Base-by-base conservation (phyloP, 2,113 vertebrate species). In the Eulemur macaco region DNA sequence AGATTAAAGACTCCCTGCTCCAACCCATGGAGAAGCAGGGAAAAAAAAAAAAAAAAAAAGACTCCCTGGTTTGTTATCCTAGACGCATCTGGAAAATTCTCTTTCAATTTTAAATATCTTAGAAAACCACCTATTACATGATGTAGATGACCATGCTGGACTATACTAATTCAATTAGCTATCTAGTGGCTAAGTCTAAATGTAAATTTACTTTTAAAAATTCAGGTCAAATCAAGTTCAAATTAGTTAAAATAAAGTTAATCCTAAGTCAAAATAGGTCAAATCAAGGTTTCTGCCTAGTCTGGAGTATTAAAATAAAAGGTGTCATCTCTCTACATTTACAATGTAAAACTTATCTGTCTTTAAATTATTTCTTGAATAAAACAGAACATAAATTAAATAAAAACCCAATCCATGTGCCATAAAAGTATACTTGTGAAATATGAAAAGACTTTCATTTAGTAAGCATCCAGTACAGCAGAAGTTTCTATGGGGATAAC, bases 361-460 rank as follows among this genome's bases (percentile, higher is more conserved):
- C 73, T 77, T 85, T 94, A 89, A 87, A 90, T 64, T 31, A 64
- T 68, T 81, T 94, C 69, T 82, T 76, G 54, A 93, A 50, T 74
- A 88, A 85, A 80, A n/a, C 3, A 78, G 47, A 12, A 23, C 14
- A 95, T 47, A 50, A 85, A 91, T 3, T 64, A 74, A 86, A 47
- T 71, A 80, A 81, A 66, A 63, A 68, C 12, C 9, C 71, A 89
- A 73, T 73, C 56, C 3, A 68, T 82, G 3, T 89, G n/a, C 37
- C n/a, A 86, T 82, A 82, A 69, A 71, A 96, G 92, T 66, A 34
- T 39, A 96, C 91, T 69, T 85, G 69, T 84, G 47, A 71, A 96
- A 68, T 92, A 80, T 47, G 15, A 42, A 39, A 71, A 86, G 25
- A 89, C n/a, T 73, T 92, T 58, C 31, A 94, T 56, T 95, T 89